Evolutionary conservation across 2,888 invertebrate genomes (phyloP).

Genomic region (Epinotia nisella): DNA sequence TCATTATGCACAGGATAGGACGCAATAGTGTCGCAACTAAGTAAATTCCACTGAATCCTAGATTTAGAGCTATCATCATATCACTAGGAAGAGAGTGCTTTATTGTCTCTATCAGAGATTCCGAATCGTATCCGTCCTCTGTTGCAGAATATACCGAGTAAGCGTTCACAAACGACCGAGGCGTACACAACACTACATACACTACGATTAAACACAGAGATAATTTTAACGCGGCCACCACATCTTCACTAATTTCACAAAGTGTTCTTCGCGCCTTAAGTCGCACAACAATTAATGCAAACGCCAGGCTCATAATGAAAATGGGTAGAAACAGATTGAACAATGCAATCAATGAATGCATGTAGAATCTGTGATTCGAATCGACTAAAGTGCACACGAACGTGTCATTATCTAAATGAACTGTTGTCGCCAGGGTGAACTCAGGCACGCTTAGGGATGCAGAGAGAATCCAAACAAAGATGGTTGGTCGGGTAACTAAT

Average conservation of each 20-base stretch:
- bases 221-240: conserved; percentile 68
- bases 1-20: conserved; percentile 61
- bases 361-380: conserved; percentile 75
- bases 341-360: conserved; percentile 72
- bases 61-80: conserved; percentile 56
- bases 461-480: conserved; percentile 85
- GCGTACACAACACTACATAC: conserved; percentile 68
- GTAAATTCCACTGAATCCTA: conserved; percentile 64
- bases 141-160: conserved; percentile 65
- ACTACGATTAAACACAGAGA: conserved; percentile 70
- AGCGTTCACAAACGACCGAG: conserved; percentile 66
- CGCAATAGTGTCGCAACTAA: conserved; percentile 58
- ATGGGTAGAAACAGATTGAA: conserved; percentile 74
- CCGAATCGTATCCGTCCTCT: conserved; percentile 54
- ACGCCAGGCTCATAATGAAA: conserved; percentile 64
- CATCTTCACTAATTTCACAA: conserved; percentile 59
- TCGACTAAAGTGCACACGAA: conserved; percentile 82
- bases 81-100: conserved; percentile 51
- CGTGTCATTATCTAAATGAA: conserved; percentile 66
- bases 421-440: conserved; percentile 80
- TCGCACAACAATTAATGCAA: conserved; percentile 65
- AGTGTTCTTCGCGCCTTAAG: conserved; percentile 62
- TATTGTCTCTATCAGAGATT: conserved; percentile 53
- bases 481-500: conserved; percentile 80
- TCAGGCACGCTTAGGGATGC: conserved; percentile 86